Conservation (phyloP, 2,797 vertebrate species). For the Crocodylus rhombifer region DNA sequence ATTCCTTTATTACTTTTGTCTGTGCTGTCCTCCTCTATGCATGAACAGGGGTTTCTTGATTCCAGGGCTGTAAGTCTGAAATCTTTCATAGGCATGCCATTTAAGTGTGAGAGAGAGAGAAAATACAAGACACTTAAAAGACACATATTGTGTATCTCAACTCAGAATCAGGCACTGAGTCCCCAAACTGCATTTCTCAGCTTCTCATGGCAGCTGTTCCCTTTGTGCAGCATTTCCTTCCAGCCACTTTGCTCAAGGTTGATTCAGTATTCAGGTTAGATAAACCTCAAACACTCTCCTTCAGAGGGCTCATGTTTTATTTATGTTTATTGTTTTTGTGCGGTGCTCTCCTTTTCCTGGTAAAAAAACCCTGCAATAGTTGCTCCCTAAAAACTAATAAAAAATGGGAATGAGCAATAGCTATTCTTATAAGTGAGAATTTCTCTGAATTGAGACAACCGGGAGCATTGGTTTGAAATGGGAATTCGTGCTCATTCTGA, state of each 20-base stretch:
- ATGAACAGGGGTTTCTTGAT: too few relatives aligned
- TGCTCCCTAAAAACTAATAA: conserved; percentile 48
- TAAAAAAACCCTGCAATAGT: conserved; percentile 12
- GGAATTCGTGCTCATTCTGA: background rate
- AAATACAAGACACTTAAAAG: background rate
- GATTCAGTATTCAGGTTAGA: conserved; percentile 61
- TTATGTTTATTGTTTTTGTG: conserved; percentile 69
- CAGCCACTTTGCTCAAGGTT: conserved; percentile 47
- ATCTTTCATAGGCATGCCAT: background rate
- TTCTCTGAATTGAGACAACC: background rate
- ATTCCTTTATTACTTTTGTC: background rate
- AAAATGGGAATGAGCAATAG: conserved; percentile 19
- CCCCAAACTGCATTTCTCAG: conserved; percentile 3
- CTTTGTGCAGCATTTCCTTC: conserved; percentile 24
- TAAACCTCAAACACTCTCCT: conserved; percentile 61
- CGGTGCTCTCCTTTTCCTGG: background rate
- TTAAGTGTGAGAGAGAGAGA: background rate
- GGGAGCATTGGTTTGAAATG: background rate
- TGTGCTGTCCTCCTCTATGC: background rate
- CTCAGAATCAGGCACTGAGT: background rate
- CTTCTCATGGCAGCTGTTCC: conserved; percentile 33
- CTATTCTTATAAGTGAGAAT: conserved; percentile 4
- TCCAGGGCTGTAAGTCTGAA: background rate
- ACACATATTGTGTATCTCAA: background rate
- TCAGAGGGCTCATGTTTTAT: conserved; percentile 75